Evolutionary conservation across 2,797 vertebrate genomes (phyloP), one percentile per base, ranked within the genome.

Genomic region (Enteromius fasciolatus): DNA sequence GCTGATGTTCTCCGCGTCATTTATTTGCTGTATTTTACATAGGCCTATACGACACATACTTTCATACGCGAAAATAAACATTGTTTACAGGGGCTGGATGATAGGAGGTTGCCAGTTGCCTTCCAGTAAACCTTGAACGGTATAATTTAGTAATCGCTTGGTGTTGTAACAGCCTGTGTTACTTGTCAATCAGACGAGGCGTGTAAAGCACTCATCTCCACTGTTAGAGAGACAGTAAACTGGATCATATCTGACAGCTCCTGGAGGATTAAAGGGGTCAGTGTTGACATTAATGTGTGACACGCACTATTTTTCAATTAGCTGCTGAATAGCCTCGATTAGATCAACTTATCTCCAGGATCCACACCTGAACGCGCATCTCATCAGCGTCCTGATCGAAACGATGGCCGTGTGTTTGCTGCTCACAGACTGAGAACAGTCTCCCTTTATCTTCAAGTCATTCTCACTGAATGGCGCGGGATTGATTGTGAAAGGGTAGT

Each of bases 281-380:
- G 59, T 66, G 70, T 54, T 67, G 57, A 82, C 72, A 76, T 39
- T 44, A 44, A 63, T 33, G 78, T 72, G 67, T 50, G 54, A 72
- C 52, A 33, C 25, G 46, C 44, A 33, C 18, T 76, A 23, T 66
- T 64, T 76, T 44, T 82, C 61, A 69, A 44, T 78, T 73, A 69
- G 77, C 66, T 46, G 61, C 50, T 67, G 85, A 84, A 84, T 70
- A 59, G 50, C 18, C 48, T 41, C 73, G 74, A 81, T 81, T 81
- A 75, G 83, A 84, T 86, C 68, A 82, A 7, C 64, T 76, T 76
- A 80, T 81, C 83, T 80, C 3, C 20, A 33, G 44, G 68, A 68
- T 80, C 63, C 52, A 46, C 79, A 79, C 74, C 82, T 86, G 64
- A 28, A 69, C 20, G 25, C 54, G 61, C 70, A 48, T 64, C 50